These are phyloP conservation scores for Varecia variegata DNA, from an alignment of 2,797 vertebrate genomes.

Conservation along the genomic window DNA sequence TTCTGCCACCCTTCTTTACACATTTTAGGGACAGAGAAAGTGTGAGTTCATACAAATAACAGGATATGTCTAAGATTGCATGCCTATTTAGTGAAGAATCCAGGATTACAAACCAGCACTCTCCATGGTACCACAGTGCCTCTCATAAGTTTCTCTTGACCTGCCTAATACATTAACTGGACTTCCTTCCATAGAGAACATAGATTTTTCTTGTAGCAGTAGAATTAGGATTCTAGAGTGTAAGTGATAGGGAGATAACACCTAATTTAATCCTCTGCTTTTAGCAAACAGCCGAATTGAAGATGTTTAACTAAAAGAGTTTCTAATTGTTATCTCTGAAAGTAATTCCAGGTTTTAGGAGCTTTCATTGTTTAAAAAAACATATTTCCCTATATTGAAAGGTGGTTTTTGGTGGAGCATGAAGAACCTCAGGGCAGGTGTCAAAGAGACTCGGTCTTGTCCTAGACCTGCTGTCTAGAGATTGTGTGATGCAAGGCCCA, in stretches of 20 bases:
- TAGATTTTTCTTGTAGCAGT: background rate
- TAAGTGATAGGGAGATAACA: background rate
- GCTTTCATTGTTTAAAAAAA: background rate
- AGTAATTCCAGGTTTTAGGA: background rate
- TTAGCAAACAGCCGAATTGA: background rate
- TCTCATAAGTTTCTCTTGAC: background rate
- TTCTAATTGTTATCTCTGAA: background rate
- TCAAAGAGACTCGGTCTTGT: background rate
- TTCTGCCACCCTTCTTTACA: background rate
- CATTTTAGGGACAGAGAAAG: background rate
- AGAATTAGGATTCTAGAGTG: background rate
- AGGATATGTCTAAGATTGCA: background rate
- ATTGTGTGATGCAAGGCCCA: background rate
- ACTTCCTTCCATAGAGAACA: background rate
- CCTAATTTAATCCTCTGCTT: background rate
- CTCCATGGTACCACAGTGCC: background rate
- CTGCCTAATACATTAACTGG: background rate
- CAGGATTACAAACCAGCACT: background rate
- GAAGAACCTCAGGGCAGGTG: background rate
- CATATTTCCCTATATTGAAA: background rate
- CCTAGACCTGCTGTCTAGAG: background rate
- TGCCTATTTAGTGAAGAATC: background rate
- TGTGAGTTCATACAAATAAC: background rate
- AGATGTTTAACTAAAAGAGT: background rate
- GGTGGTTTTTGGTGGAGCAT: background rate